Conservation (phyloP, 2,113 vertebrate genomes). For the Varanus komodoensis region DNA sequence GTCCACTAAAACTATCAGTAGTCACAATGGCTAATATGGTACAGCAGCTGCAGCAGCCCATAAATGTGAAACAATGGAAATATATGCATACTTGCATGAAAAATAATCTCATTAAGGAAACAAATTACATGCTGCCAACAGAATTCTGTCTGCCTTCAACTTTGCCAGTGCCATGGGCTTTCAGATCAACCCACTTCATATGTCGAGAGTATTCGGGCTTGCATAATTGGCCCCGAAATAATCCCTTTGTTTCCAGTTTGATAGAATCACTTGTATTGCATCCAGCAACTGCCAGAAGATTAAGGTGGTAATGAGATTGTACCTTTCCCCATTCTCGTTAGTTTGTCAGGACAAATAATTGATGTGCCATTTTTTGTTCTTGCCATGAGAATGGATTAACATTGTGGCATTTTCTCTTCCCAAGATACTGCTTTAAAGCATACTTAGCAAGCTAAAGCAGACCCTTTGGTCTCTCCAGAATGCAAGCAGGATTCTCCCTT, state of each 20-base stretch:
- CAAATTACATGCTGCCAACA: conserved; percentile 48
- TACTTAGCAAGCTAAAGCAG: conserved; percentile 18
- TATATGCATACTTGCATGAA: conserved; percentile 20
- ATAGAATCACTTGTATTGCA: conserved; percentile 60
- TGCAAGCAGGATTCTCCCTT: neutral
- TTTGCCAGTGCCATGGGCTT: conserved; percentile 10
- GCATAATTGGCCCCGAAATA: conserved; percentile 61
- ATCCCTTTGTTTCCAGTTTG: conserved; percentile 62
- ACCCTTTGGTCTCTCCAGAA: neutral
- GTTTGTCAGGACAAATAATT: conserved; percentile 63
- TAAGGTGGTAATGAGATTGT: conserved; percentile 68
- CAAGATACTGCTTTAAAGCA: conserved; percentile 21
- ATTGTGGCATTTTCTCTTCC: conserved; percentile 28
- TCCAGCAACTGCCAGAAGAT: conserved; percentile 64
- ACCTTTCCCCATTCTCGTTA: conserved; percentile 50
- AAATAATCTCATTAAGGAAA: conserved; percentile 63
- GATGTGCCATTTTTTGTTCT: conserved; percentile 56
- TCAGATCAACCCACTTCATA: conserved; percentile 42
- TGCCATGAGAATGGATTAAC: conserved; percentile 41
- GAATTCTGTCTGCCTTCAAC: neutral
- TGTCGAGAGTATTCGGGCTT: conserved; percentile 35
- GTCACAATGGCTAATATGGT: rapidly evolving
- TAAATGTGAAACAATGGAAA: neutral
- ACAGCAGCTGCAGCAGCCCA: neutral
- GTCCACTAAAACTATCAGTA: rapidly evolving